Evolutionary conservation across 2,888 invertebrate species (phyloP), one percentile per base, ranked within the genome.

Genomic region (Calameuta filiformis): DNA sequence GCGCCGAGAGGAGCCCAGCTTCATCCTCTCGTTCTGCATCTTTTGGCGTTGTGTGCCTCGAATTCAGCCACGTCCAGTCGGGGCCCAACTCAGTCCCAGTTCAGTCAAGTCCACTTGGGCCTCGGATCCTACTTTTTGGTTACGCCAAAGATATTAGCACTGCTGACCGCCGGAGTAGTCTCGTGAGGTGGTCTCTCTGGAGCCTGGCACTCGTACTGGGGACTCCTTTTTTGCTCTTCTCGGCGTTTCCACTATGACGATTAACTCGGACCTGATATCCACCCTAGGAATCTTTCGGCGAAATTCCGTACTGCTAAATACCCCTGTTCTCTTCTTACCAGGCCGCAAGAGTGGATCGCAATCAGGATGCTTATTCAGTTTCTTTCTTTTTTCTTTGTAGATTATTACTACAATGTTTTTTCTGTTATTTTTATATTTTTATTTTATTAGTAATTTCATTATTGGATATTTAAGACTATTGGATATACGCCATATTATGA

Each of bases 261-360:
- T 85, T 85, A 85, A 81, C 82, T 83, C 83, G 81, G 76, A 84
- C 71, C 83, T 82, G 82, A 87, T 87, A 88, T 88, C 87, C 83
- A 83, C 86, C 85, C 88, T 89, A 89, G 89, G 87, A 90, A 90
- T 89, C 83, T 85, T 81, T 81, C 85, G 84, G 79, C 83, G 89
- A 88, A 89, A 90, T 90, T 88, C 86, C 88, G 87, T 86, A 84
- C 83, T 86, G 85, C 87, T 84, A 88, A 87, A 89, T 89, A 86
- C 89, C 89, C 85, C 86, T 87, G 85, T 86, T 84, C 86, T 86
- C 87, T 89, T 89, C 88, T 89, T 89, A 88, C 88, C 56, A 23
- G 56, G 9, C 23, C 56, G 56, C 23, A 56, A 9, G 56, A 56
- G 23, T 56, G 23, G 56, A 23, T 56, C 23, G 23, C 56, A 56